Evolutionary conservation across 2,113 vertebrate genomes (phyloP).

Genomic region (Grammomys surdaster): DNA sequence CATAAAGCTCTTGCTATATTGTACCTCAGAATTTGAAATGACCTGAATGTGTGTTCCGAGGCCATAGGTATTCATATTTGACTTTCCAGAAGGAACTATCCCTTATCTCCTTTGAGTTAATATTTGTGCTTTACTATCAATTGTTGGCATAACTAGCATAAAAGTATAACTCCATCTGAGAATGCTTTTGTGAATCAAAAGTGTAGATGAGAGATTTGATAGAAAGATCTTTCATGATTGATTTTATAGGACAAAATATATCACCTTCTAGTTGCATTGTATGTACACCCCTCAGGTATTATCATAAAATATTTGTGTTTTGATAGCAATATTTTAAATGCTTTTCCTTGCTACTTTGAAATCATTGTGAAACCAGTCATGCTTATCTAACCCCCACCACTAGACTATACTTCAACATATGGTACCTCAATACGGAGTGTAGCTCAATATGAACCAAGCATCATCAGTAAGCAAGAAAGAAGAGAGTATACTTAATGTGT

Average conservation of each 20-base stretch:
- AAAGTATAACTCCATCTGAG: background rate
- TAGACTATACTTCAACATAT: background rate
- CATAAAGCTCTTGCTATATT: background rate
- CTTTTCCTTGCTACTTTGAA: slow-evolving; percentile 15
- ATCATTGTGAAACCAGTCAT: background rate
- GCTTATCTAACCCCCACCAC: background rate
- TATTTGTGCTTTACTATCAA: background rate
- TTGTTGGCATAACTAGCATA: background rate
- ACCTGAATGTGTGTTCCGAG: background rate
- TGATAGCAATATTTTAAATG: slow-evolving; percentile 16
- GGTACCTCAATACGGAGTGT: too few relatives aligned
- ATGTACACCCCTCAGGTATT: background rate
- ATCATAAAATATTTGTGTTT: slow-evolving; percentile 29
- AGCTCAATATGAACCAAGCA: slow-evolving; percentile 13
- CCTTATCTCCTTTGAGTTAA: background rate
- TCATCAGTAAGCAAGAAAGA: slow-evolving; percentile 42
- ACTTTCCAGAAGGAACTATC: background rate
- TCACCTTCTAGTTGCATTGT: background rate
- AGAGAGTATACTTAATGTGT: background rate
- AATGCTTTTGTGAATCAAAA: background rate
- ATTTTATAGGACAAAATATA: slow-evolving; percentile 19
- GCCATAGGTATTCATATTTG: too few relatives aligned
- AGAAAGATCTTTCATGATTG: background rate
- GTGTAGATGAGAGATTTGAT: background rate
- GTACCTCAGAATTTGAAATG: background rate